phyloP scores from a whole-genome alignment of 2,888 invertebrate species.

The Monopis laevigella region DNA sequence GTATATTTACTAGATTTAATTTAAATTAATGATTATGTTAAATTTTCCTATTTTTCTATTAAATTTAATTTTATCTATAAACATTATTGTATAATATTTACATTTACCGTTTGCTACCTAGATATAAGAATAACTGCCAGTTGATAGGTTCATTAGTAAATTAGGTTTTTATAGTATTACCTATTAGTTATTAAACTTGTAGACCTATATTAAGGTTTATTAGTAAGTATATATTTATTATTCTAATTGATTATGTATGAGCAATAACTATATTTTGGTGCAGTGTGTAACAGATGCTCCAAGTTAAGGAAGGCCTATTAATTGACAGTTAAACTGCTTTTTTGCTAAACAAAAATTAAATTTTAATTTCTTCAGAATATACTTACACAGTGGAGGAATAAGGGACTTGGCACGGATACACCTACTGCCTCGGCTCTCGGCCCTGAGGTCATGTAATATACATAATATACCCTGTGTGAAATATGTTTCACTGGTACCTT shows the following conservation, averaged over 20 bases:
- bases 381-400: slow-evolving; percentile 52
- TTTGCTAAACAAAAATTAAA: slow-evolving; percentile 29
- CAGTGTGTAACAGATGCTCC: neutral
- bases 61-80: slow-evolving; percentile 58
- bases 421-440: slow-evolving; percentile 27
- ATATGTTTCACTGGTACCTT: slow-evolving; percentile 49
- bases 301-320: slow-evolving; percentile 26
- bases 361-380: neutral
- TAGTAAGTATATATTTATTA: no score
- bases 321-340: slow-evolving; percentile 47
- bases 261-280: no score
- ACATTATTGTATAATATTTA: slow-evolving; percentile 47
- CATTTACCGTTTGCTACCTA: slow-evolving; percentile 54
- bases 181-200: no score
- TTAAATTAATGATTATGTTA: slow-evolving; percentile 63
- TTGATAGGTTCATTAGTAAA: no score
- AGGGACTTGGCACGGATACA: slow-evolving; percentile 56
- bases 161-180: neutral
- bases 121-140: slow-evolving; percentile 49
- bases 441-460: slow-evolving; percentile 36
- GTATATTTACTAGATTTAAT: slow-evolving; percentile 28
- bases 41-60: slow-evolving; percentile 55
- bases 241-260: no score
- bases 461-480: slow-evolving; percentile 63
- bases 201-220: no score